Conservation (phyloP, 2,113 vertebrate genomes). For the Xenopus laevis region DNA sequence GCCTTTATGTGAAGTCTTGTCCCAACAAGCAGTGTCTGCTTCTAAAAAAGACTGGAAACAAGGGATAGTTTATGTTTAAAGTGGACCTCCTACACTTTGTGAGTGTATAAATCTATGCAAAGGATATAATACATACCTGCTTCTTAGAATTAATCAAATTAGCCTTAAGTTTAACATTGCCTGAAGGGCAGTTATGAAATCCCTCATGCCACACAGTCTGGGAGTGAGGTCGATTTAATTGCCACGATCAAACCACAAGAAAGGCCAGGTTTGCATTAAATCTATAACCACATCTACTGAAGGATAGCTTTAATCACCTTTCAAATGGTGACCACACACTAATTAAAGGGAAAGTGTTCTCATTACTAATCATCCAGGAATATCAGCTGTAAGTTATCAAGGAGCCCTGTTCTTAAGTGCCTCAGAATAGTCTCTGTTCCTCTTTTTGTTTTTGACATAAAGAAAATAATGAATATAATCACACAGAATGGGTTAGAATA, state of each 20-base stretch:
- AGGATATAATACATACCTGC: constrained; percentile 80
- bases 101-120: constrained; percentile 53
- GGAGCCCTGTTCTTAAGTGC: constrained; percentile 53
- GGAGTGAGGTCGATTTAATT: constrained; percentile 87
- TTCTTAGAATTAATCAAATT: constrained; percentile 91
- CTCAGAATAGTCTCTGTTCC: constrained; percentile 51
- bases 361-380: constrained; percentile 70
- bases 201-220: constrained; percentile 90
- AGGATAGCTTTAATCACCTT: constrained; percentile 87
- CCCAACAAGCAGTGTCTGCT: constrained; percentile 40
- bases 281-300: constrained; percentile 81
- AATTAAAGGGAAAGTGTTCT: constrained; percentile 93
- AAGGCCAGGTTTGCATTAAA: constrained; percentile 93
- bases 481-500: constrained; percentile 30
- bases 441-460: constrained; percentile 40
- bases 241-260: constrained; percentile 92
- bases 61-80: constrained; percentile 42
- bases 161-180: constrained; percentile 89
- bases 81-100: constrained; percentile 59
- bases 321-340: constrained; percentile 88
- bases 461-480: constrained; percentile 47
- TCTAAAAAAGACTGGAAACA: constrained; percentile 40
- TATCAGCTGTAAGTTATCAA: constrained; percentile 65
- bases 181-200: constrained; percentile 79
- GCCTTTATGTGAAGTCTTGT: constrained; percentile 33